These are phyloP conservation scores for Lepidocolaptes lacrymiger DNA, from an alignment of 2,797 vertebrate species.

Conservation along the genomic window DNA sequence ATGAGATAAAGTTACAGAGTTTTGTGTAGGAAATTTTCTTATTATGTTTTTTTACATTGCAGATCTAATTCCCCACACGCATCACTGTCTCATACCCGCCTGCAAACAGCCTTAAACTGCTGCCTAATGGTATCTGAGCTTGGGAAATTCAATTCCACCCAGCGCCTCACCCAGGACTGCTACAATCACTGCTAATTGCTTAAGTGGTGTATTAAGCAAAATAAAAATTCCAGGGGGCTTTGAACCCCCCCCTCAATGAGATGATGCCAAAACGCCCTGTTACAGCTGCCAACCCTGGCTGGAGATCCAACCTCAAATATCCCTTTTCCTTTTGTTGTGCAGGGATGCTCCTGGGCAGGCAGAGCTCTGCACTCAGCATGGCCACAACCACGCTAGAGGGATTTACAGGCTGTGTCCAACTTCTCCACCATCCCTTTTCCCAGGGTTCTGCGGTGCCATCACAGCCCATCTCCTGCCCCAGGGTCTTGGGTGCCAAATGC, in stretches of 20 bases:
- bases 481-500: neutral
- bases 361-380: fast-evolving
- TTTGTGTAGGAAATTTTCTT: neutral
- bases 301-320: neutral
- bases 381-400: fast-evolving
- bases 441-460: neutral
- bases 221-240: constrained; percentile 43
- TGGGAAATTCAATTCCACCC: constrained; percentile 46
- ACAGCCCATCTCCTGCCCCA: neutral
- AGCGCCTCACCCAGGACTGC: neutral
- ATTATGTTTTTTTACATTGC: neutral
- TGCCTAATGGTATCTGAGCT: constrained; percentile 32
- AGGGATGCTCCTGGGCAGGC: neutral
- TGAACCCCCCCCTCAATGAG: neutral
- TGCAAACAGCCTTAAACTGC: neutral
- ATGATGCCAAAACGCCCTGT: neutral
- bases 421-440: neutral
- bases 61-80: neutral
- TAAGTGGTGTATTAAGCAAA: constrained; percentile 52
- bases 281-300: neutral
- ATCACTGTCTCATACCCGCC: neutral
- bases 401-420: neutral
- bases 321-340: neutral
- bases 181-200: constrained; percentile 47
- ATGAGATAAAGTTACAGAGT: neutral